Evolutionary conservation across 2,888 invertebrate species (phyloP), one percentile per base, ranked within the genome.

Genomic region (Panorpa germanica): DNA sequence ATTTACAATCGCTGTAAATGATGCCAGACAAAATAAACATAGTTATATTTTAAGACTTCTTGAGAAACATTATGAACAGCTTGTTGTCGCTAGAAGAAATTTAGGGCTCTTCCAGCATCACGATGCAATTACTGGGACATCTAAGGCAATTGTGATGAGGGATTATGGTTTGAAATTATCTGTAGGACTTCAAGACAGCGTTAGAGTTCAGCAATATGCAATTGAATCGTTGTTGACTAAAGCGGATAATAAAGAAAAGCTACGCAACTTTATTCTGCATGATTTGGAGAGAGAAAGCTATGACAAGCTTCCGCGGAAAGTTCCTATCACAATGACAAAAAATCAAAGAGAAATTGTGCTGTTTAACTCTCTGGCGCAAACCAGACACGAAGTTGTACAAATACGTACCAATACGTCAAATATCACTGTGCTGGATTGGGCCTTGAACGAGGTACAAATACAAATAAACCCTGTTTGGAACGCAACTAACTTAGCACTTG

Each of bases 81-180:
- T 81, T 29, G 69, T 75, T 16, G 63, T 59, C 28, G 80, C 75
- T 1, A 59, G 86, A 28, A 62, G 81, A 29, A 75, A 76, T 47
- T 56, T 88, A 32, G 86, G 75, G 0, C 57, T 90, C 12, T 88
- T 90, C 48, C 85, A 88, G 48, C 91, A 91, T 46, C 90, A 91
- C 51, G 90, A 91, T 46, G 88, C 86, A 3, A 86, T 88, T 32
- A 90, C 90, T 0, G 90, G 88, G 3, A 90, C 88, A 0, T 78
- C 83, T 3, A 82, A 81, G 45, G 67, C 73, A 1, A 70, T 65
- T 42, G 90, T 90, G 0, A 86, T 85, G 75, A 67, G 73, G 39
- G 88, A 90, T 49, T 90, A 85, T 45, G 81, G 81, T 2, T 54
- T 75, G 11, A 80, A 78, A 48, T 48, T 83, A 21, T 74, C 75